Percentiles rank a stretch among this genome's conserved stretches.
Evolutionary conservation across 2,888 invertebrate species (phyloP).

Genomic region (Agonopterix heracliana): DNA sequence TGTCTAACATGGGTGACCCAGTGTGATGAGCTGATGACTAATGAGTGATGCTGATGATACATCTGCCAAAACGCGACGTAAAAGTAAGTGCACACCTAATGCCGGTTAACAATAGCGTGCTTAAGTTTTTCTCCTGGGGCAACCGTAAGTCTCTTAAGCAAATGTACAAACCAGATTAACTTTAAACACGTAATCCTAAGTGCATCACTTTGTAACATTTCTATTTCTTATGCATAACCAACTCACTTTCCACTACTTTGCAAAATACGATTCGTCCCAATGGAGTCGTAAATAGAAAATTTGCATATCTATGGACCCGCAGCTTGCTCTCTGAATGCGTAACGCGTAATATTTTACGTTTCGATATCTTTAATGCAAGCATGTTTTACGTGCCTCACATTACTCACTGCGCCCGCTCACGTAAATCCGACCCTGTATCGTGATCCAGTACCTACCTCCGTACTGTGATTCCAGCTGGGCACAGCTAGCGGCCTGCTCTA

Average conservation of each 20-base stretch:
- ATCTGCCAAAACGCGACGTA: no score
- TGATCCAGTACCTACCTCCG: no score
- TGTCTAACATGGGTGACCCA: no score
- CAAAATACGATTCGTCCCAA: constrained; percentile 30
- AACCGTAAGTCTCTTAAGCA: no score
- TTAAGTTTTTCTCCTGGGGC: no score
- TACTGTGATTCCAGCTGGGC: background rate
- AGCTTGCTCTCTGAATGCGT: constrained; percentile 34
- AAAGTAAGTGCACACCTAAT: no score
- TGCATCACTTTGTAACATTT: background rate
- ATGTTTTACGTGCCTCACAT: constrained; percentile 40
- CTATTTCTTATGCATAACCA: constrained; percentile 1
- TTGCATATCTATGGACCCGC: constrained; percentile 32
- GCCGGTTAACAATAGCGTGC: no score
- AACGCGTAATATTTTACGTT: constrained; percentile 45
- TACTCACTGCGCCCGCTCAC: constrained; percentile 20
- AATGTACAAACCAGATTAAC: background rate
- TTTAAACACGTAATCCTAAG: constrained; percentile 1
- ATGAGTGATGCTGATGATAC: no score
- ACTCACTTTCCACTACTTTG: constrained; percentile 24
- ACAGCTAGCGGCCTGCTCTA: background rate
- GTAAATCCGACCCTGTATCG: constrained; percentile 10
- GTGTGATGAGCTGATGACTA: no score
- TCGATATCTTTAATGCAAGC: constrained; percentile 47
- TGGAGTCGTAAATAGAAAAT: constrained; percentile 38